Conservation (phyloP, 2,797 vertebrate genomes). For the Muscicapa striata region DNA sequence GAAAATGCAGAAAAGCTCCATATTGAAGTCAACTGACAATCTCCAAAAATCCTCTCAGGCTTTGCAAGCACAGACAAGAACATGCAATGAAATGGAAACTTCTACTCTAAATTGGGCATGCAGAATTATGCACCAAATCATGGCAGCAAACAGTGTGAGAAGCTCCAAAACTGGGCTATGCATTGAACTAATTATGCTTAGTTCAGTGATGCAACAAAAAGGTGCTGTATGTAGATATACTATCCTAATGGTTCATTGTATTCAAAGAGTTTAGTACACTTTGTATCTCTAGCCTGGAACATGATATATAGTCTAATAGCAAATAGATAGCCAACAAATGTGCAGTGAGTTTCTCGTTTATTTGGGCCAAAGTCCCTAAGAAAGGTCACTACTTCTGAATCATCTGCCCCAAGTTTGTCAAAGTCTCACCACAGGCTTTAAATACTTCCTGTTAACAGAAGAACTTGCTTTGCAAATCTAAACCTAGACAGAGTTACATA, state of each 20-base stretch:
- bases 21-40: background rate
- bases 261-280: background rate
- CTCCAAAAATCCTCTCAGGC: background rate
- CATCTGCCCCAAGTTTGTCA: background rate
- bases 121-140: background rate
- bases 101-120: background rate
- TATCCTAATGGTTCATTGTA: background rate
- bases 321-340: background rate
- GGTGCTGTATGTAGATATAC: background rate
- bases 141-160: background rate
- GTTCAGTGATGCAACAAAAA: background rate
- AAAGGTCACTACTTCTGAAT: background rate
- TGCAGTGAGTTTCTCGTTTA: background rate
- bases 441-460: background rate
- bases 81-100: background rate
- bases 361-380: background rate
- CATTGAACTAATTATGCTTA: background rate
- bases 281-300: background rate
- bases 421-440: background rate
- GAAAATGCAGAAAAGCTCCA: background rate
- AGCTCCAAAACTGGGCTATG: background rate
- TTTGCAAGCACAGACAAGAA: background rate
- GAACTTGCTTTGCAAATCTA: background rate
- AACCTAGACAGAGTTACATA: background rate
- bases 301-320: background rate